Percentiles rank a stretch among this genome's conserved stretches.
Conservation (phyloP, 2,797 vertebrate genomes). For the Falco naumanni region DNA sequence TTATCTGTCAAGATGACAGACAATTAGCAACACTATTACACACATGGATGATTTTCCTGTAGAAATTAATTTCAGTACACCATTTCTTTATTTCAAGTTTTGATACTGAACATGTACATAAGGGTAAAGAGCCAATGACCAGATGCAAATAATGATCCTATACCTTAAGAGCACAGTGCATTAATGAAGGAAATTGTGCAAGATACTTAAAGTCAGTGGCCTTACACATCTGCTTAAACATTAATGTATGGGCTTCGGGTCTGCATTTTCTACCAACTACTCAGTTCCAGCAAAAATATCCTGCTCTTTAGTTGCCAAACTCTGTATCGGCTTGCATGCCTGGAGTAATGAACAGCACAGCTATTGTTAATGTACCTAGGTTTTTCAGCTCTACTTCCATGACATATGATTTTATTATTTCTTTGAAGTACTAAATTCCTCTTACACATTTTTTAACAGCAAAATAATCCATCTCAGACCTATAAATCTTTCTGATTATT, state of each 20-base stretch:
- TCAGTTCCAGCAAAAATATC: neutral
- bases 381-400: neutral
- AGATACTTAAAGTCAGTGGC: neutral
- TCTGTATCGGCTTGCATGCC: neutral
- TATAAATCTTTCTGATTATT: neutral
- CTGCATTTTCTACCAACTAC: neutral
- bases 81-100: neutral
- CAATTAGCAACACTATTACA: neutral
- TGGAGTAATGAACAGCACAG: neutral
- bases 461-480: neutral
- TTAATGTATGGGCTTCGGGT: no score
- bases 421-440: neutral
- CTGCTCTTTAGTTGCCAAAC: neutral
- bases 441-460: neutral
- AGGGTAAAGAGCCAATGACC: neutral
- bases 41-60: neutral
- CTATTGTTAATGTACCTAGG: neutral
- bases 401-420: neutral
- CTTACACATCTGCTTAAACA: neutral
- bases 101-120: neutral
- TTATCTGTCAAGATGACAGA: neutral
- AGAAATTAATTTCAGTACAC: neutral
- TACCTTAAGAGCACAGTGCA: accelerated
- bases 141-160: neutral
- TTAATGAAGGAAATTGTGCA: neutral